Base-by-base conservation (phyloP, 2,888 invertebrate genomes). In the Papilio protenor region DNA sequence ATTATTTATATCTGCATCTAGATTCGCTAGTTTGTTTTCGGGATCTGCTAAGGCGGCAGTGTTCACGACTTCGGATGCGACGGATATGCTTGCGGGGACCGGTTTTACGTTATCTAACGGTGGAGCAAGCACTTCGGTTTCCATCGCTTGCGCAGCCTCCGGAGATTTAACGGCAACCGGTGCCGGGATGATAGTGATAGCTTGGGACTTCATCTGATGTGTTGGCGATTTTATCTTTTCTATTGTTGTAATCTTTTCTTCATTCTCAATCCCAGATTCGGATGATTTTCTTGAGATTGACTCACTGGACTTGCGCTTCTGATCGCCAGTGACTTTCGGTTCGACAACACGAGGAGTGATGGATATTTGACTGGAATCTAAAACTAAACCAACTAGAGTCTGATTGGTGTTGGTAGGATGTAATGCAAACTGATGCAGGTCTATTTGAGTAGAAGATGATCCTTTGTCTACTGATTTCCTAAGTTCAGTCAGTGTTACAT, bases 401-500 rank as follows among this genome's bases (percentile, higher is more conserved):
- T 89, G 87, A 52, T 82, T 89, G 4, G 90, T 82, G 55, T 85
- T 89, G 64, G 88, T 90, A 1, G 93, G 91, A 73, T 92, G 94
- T 40, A 94, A 82, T 12, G 94, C 92, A 76, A 93, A 91, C 77
- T 92, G 93, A 80, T 94, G 92, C 66, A 94, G 83, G 76, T 93
- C 94, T 21, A 92, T 88, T 72, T 87, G 91, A 21, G 90, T 81
- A 0, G 83, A 79, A 0, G 90, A 81, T 6, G 85, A 84, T 11
- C 89, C 83, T 81, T 92, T 94, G 61, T 95, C 95, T 16, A 91
- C 92, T 12, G 95, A 93, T 81, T 95, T 95, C 80, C 93, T 90
- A 80, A 95, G 92, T 84, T 95, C 95, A 75, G 94, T 94, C 78
- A 95, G 84, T 23, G 94, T 95, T 23, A 95, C 94, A 86, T 95